phyloP scores from a whole-genome alignment of 2,888 invertebrate species.

The Antheraea yamamai region DNA sequence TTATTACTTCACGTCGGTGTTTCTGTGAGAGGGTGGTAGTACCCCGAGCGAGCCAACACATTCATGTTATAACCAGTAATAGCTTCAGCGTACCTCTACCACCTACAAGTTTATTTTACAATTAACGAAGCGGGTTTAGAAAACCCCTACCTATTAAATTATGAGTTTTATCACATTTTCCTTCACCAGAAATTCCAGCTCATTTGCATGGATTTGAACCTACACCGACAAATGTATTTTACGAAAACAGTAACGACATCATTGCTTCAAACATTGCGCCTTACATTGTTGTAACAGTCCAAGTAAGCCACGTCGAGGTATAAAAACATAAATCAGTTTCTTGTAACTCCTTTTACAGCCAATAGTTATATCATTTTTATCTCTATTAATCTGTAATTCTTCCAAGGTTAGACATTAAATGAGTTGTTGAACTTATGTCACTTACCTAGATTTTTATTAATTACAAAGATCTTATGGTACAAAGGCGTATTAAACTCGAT shows the following conservation, averaged over 20 bases:
- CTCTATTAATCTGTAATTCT: neutral
- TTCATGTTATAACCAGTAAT: too few relatives aligned
- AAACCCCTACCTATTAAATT: too few relatives aligned
- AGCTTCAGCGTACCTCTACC: too few relatives aligned
- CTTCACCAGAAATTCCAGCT: too few relatives aligned
- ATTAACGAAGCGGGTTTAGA: too few relatives aligned
- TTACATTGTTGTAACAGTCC: neutral
- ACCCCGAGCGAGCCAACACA: too few relatives aligned
- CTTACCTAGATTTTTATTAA: neutral
- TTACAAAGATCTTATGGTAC: neutral
- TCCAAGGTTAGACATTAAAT: neutral
- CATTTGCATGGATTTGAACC: neutral
- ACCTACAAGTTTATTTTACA: too few relatives aligned
- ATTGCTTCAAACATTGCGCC: neutral
- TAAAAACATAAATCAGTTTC: constrained; percentile 3
- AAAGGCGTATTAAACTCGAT: neutral
- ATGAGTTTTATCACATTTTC: too few relatives aligned
- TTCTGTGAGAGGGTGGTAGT: too few relatives aligned
- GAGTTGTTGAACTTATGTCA: neutral
- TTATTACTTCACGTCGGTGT: too few relatives aligned
- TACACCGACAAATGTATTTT: too few relatives aligned
- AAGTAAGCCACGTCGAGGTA: neutral
- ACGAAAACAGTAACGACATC: too few relatives aligned
- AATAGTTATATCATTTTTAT: constrained; percentile 1
- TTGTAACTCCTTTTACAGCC: neutral